Evolutionary conservation across 1,140 invertebrate genomes (phyloP).

Genomic region (Drosophila virilis): DNA sequence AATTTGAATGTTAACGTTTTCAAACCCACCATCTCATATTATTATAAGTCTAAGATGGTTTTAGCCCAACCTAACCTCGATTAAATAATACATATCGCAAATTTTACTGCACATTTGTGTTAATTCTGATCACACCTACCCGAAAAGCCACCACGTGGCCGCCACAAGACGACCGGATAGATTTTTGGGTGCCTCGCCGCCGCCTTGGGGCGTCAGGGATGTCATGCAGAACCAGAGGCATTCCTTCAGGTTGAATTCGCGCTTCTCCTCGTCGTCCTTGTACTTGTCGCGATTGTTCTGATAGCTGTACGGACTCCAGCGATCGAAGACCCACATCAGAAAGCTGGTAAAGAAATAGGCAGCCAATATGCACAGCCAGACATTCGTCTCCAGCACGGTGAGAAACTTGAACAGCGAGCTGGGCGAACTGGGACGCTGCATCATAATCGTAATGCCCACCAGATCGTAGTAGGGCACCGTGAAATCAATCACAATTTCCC

Average conservation of each 20-base stretch:
- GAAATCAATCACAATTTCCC: constrained; percentile 97
- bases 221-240: constrained; percentile 99
- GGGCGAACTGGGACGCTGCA: constrained; percentile 86
- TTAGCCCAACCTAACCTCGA: too few relatives aligned
- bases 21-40: too few relatives aligned
- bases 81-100: too few relatives aligned
- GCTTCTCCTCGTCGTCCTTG: constrained; percentile 96
- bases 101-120: too few relatives aligned
- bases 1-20: too few relatives aligned
- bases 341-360: constrained; percentile 98
- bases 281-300: constrained; percentile 97
- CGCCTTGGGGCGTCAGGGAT: constrained; percentile 94
- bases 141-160: constrained; percentile 99
- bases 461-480: constrained; percentile 98
- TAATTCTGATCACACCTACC: constrained; percentile 72
- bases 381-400: constrained; percentile 97
- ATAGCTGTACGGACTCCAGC: constrained; percentile 97
- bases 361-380: constrained; percentile 97
- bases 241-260: constrained; percentile 98
- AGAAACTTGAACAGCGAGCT: constrained; percentile 98
- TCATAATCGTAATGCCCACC: constrained; percentile 95
- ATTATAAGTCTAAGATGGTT: too few relatives aligned
- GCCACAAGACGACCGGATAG: constrained; percentile 96
- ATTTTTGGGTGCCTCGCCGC: constrained; percentile 97
- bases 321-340: constrained; percentile 97